Evolutionary conservation across 2,888 invertebrate genomes (phyloP).

Genomic region (Ornithoptera priamus): DNA sequence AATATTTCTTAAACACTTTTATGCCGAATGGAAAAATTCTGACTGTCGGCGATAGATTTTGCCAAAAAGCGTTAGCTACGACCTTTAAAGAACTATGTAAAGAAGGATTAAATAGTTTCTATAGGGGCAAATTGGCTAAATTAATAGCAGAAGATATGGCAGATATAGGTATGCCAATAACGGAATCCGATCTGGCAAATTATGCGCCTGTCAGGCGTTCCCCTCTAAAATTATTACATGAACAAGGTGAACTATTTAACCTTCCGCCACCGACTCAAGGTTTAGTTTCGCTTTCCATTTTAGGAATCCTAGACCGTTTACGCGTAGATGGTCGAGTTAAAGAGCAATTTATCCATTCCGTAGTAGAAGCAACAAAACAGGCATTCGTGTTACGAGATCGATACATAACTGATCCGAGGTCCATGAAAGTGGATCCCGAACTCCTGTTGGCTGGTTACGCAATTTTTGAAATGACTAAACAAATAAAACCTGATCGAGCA

Average conservation of each 20-base stretch:
- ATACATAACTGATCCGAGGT: constrained; percentile 62
- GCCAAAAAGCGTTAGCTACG: constrained; percentile 57
- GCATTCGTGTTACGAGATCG: constrained; percentile 52
- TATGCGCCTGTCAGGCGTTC: constrained; percentile 55
- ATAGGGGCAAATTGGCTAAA: constrained; percentile 59
- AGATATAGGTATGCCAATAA: constrained; percentile 60
- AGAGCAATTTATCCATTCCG: constrained; percentile 60
- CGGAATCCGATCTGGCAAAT: constrained; percentile 57
- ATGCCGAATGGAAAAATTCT: constrained; percentile 50
- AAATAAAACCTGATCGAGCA: constrained; percentile 48
- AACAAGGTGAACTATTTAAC: constrained; percentile 60
- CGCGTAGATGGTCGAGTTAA: constrained; percentile 59
- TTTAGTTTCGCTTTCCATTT: constrained; percentile 57
- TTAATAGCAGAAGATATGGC: constrained; percentile 58
- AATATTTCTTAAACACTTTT: constrained; percentile 50
- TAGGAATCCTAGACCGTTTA: constrained; percentile 63
- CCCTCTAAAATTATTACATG: constrained; percentile 57
- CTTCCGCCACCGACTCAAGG: constrained; percentile 74
- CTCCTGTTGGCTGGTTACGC: constrained; percentile 47
- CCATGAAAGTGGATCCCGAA: constrained; percentile 57
- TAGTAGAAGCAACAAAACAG: constrained; percentile 57
- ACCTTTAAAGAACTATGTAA: constrained; percentile 54
- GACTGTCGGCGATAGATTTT: constrained; percentile 52
- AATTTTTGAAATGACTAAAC: constrained; percentile 53
- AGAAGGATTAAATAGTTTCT: constrained; percentile 63